Percentiles rank a stretch among this genome's conserved stretches.
phyloP scores from a whole-genome alignment of 1,140 invertebrate species.

The Lasioglossum albipes region DNA sequence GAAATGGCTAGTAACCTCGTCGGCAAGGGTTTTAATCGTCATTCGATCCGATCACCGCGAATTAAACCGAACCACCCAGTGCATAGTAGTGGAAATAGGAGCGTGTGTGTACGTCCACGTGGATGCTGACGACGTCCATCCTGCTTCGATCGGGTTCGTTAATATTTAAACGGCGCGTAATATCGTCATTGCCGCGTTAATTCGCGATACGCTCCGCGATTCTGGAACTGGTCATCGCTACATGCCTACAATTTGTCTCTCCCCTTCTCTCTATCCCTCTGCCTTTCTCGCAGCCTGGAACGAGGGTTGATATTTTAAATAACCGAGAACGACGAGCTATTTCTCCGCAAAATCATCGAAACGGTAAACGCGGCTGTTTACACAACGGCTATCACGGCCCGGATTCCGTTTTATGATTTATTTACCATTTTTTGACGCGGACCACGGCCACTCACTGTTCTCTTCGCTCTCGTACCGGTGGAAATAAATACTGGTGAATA shows the following conservation, averaged over 20 bases:
- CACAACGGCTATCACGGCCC: neutral
- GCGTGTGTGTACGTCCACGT: neutral
- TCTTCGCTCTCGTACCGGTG: neutral
- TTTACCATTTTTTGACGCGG: constrained; percentile 9
- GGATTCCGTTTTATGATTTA: constrained; percentile 25
- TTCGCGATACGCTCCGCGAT: neutral
- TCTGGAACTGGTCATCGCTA: too few relatives aligned
- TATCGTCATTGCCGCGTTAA: constrained; percentile 41
- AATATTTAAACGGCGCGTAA: constrained; percentile 43
- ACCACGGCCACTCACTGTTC: neutral
- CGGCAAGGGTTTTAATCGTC: constrained; percentile 3
- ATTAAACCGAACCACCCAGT: constrained; percentile 18
- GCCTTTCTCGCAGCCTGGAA: neutral
- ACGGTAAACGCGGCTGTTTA: constrained; percentile 29
- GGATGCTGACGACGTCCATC: neutral
- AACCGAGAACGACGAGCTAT: neutral
- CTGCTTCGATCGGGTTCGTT: constrained; percentile 19
- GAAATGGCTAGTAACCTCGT: constrained; percentile 9
- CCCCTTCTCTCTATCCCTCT: too few relatives aligned
- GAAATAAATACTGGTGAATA: neutral
- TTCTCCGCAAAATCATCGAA: constrained; percentile 22
- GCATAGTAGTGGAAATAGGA: neutral
- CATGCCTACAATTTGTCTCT: too few relatives aligned
- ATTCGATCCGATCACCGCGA: constrained; percentile 21
- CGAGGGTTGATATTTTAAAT: constrained; percentile 26